Evolutionary conservation across 2,888 invertebrate species (phyloP), one percentile per base, ranked within the genome.

Genomic region (Diplolepis rosae): DNA sequence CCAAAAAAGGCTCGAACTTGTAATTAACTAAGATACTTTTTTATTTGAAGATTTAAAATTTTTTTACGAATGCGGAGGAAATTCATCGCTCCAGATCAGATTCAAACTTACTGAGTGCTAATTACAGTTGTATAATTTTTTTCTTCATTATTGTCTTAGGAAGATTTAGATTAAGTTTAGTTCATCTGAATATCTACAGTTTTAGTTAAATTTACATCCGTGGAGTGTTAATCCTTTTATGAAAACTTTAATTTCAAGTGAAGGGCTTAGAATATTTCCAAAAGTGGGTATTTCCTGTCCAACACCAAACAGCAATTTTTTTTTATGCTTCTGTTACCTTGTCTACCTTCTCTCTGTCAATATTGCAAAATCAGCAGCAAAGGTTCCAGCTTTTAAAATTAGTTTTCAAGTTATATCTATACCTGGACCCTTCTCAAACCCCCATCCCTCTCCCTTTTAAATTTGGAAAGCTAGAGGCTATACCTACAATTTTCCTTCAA

Each of bases 321-420:
- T n/a, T n/a, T n/a, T n/a, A n/a, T n/a, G n/a, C n/a, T n/a, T n/a
- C n/a, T n/a, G n/a, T n/a, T n/a, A n/a, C n/a, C n/a, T n/a, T n/a
- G n/a, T n/a, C n/a, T n/a, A n/a, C n/a, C n/a, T n/a, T n/a, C n/a
- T n/a, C n/a, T 56, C 35, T 39, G 11, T 28, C 4, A 27, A 24
- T 66, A 2, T 54, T 51, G 66, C 73, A 52, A 61, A 50, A 68
- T 69, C 51, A 30, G 51, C 24, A 28, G 6, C 22, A 4, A 39
- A 24, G 30, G 35, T 24, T 22, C 56, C 32, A 51, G 30, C 68
- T 51, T 66, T 66, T 56, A 39, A 61, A 65, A 56, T 70, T 65
- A 54, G 45, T 68, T 72, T 68, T n/a, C 32, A 4, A 68, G 65
- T 68, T 66, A 65, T 61, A 50, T 61, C 45, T 11, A 27, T 48